A percentile compares a stretch with the other conserved stretches of the same genome.
Evolutionary conservation across 2,113 vertebrate genomes (phyloP).

Genomic region (Nerophis ophidion): DNA sequence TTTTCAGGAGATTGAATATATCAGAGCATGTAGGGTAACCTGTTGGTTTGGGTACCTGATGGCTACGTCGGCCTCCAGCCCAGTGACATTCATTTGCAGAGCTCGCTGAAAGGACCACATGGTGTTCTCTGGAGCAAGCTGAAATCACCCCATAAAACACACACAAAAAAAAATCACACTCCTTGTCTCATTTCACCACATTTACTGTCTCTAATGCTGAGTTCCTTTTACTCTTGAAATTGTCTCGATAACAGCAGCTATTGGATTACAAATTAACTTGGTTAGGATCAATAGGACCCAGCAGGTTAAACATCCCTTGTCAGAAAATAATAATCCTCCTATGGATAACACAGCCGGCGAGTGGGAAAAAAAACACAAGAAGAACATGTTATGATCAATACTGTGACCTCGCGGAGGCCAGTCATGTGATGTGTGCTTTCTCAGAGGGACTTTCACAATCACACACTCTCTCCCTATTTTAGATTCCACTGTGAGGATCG

Average conservation of each 20-base stretch:
- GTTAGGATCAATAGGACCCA: conserved; percentile 22
- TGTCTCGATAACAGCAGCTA: background rate
- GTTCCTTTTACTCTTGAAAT: too few species aligned
- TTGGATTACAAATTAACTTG: conserved; percentile 19
- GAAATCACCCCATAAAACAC: conserved; percentile 18
- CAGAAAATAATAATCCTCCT: conserved; percentile 15
- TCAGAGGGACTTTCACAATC: conserved; percentile 23
- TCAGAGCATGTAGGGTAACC: background rate
- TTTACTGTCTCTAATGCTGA: too few species aligned
- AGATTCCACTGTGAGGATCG: conserved; percentile 43
- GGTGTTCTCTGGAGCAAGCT: conserved; percentile 96
- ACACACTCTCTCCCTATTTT: conserved; percentile 40
- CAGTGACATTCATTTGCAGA: conserved; percentile 80
- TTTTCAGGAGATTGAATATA: too few species aligned
- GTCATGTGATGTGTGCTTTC: conserved; percentile 24
- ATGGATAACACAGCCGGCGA: conserved; percentile 17
- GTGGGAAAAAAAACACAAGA: conserved; percentile 10
- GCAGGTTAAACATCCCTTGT: conserved; percentile 22
- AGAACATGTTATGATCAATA: conserved; percentile 50
- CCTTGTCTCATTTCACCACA: background rate
- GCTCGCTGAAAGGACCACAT: conserved; percentile 92
- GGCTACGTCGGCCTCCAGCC: conserved; percentile 83
- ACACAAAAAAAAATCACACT: background rate
- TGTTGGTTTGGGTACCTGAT: conserved; percentile 74
- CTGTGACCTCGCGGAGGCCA: conserved; percentile 37